Percentiles rank a stretch among this genome's conserved stretches.
These are phyloP conservation scores for Rotaria sp. DNA, from an alignment of 2,888 invertebrate genomes.

Conservation along the genomic window DNA sequence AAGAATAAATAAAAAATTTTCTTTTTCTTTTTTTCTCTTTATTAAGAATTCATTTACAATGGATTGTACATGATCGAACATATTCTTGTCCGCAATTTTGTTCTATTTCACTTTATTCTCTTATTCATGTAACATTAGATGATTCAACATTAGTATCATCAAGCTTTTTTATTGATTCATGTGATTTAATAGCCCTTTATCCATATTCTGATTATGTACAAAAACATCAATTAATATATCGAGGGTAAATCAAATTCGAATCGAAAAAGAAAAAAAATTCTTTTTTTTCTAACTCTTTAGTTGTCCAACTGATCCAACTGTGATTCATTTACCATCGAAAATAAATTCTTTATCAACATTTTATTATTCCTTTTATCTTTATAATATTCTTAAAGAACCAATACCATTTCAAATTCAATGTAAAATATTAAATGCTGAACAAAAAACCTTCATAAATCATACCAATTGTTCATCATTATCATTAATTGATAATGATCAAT, in stretches of 20 bases:
- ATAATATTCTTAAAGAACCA: slow-evolving; percentile 9
- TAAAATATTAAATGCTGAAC: background rate
- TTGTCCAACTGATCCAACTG: slow-evolving; percentile 7
- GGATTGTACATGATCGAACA: background rate
- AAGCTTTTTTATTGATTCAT: background rate
- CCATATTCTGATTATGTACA: background rate
- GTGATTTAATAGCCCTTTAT: background rate
- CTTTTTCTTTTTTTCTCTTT: background rate
- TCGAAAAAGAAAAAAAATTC: background rate
- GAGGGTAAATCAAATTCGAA: background rate
- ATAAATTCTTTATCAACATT: background rate
- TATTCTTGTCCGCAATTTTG: background rate
- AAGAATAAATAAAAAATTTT: background rate
- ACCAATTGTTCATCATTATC: background rate
- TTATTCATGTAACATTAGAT: background rate
- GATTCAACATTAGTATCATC: background rate
- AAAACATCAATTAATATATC: background rate
- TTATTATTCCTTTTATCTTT: background rate
- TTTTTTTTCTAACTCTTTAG: background rate
- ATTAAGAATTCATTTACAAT: background rate
- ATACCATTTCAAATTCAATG: slow-evolving; percentile 9
- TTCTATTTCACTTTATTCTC: background rate
- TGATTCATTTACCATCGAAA: background rate
- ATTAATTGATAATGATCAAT: background rate
- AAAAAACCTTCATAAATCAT: background rate